Evolutionary conservation across 2,113 vertebrate genomes (phyloP).

Genomic region (Chrysemys picta): DNA sequence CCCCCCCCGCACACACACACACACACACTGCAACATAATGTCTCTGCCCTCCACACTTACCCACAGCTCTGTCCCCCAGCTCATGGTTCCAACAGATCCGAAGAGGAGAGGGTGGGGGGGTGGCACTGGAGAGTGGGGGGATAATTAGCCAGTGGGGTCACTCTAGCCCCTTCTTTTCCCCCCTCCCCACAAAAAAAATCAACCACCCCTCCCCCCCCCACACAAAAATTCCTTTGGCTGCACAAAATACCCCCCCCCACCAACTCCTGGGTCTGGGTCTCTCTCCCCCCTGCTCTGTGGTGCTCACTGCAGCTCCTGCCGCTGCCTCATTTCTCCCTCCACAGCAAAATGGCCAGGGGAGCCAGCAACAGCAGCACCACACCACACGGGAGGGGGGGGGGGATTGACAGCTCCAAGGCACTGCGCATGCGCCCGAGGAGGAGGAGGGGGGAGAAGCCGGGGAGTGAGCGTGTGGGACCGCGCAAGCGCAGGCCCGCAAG

Average conservation of each 20-base stretch:
- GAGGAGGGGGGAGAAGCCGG: background rate
- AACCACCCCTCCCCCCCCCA: background rate
- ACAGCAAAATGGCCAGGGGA: conserved; percentile 74
- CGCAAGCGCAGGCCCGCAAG: rapidly evolving
- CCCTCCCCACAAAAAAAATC: background rate
- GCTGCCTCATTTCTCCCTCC: conserved; percentile 52
- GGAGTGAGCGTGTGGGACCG: background rate
- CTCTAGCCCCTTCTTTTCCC: background rate
- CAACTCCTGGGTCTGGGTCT: background rate
- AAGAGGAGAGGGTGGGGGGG: conserved; percentile 54
- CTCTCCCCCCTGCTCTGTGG: background rate
- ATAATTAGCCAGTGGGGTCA: background rate
- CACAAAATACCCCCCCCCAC: background rate
- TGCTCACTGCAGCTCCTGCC: background rate
- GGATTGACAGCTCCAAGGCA: conserved; percentile 17
- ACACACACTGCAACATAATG: background rate
- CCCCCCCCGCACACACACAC: background rate
- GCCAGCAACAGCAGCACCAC: background rate
- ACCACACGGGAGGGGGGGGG: background rate
- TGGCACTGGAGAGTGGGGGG: background rate
- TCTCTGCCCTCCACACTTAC: conserved; percentile 67
- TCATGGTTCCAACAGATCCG: conserved; percentile 76
- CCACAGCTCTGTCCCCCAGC: conserved; percentile 85
- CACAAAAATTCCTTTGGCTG: background rate
- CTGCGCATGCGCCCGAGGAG: conserved; percentile 42